These are phyloP conservation scores for Cassiopea xamachana DNA, from an alignment of 30 jellyfish, hydroid and myxozoan species.

Conservation along the genomic window DNA sequence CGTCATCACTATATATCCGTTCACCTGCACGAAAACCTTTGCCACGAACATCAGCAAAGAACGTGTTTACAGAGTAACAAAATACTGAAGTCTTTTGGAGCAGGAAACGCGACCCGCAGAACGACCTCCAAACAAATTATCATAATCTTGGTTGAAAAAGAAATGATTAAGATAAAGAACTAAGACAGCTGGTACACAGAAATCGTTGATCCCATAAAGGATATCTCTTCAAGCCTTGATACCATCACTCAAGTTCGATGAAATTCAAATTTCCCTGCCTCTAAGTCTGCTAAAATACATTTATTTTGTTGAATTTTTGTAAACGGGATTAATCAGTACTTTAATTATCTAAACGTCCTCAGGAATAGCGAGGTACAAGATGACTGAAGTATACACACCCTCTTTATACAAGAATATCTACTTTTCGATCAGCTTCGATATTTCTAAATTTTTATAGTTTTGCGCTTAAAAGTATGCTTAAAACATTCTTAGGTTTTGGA, in stretches of 20 bases:
- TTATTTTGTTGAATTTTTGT: background rate
- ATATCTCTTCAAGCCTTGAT: background rate
- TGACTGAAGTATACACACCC: background rate
- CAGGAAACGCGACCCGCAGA: constrained; percentile 5
- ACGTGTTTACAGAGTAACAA: background rate
- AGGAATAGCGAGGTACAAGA: background rate
- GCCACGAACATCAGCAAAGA: background rate
- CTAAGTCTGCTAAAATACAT: background rate
- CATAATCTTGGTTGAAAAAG: background rate
- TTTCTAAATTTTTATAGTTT: no score
- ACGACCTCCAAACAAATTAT: background rate
- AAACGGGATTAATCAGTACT: background rate
- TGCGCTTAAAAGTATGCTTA: no score
- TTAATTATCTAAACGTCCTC: background rate
- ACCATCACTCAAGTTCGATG: background rate
- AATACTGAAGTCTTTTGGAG: background rate
- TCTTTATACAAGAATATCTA: no score
- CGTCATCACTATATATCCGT: background rate
- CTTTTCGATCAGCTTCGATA: no score
- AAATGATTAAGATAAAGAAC: background rate
- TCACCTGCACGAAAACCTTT: background rate
- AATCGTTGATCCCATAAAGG: background rate
- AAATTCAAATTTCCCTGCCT: background rate
- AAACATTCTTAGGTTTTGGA: no score
- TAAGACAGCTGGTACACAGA: constrained; percentile 14